Evolutionary conservation across 2,113 vertebrate species (phyloP).

Genomic region (Albula glossodonta): DNA sequence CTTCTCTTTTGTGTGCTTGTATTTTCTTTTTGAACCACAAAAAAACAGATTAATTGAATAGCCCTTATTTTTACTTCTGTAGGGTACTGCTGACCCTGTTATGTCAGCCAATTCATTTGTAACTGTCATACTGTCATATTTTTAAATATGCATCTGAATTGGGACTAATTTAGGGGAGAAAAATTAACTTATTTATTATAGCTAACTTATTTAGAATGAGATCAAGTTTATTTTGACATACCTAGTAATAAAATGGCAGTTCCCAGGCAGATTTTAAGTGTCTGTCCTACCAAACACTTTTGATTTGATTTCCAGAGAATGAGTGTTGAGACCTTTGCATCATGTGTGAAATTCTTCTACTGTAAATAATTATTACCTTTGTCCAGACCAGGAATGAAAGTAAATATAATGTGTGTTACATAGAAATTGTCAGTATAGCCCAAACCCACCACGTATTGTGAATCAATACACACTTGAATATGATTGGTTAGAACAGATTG

Average conservation of each 20-base stretch:
- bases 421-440: not conserved
- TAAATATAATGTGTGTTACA: not conserved
- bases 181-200: not conserved
- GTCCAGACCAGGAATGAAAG: not conserved
- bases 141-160: not conserved
- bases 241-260: not conserved
- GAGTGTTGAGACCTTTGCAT: not conserved
- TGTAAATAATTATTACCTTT: too few species aligned
- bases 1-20: not conserved
- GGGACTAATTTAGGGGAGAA: not conserved
- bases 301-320: not conserved
- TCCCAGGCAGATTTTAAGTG: not conserved
- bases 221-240: not conserved
- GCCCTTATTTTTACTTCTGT: not conserved
- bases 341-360: too few species aligned
- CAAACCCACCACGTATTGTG: not conserved
- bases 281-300: not conserved
- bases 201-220: not conserved
- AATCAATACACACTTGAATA: not conserved
- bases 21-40: not conserved
- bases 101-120: not conserved
- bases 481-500: not conserved
- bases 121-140: not conserved
- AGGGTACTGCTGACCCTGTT: not conserved
- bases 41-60: not conserved